phyloP scores from a whole-genome alignment of 1,140 invertebrate species.

The Heliothis virescens region DNA sequence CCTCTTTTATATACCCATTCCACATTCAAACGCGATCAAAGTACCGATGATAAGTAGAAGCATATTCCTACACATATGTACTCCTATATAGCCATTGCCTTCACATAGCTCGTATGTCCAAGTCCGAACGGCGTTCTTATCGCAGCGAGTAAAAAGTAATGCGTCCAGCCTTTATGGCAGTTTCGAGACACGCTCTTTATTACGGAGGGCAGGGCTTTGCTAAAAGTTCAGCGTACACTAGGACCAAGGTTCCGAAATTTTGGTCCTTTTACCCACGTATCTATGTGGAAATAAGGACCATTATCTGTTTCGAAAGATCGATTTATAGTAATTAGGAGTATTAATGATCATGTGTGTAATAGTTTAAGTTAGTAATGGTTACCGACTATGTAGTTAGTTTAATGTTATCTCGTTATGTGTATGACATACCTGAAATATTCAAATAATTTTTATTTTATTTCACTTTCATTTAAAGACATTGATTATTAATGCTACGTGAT shows the following conservation, averaged over 20 bases:
- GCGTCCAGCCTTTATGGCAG: constrained; percentile 83
- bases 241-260: constrained; percentile 11
- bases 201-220: constrained; percentile 67
- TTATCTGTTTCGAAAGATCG: too few species aligned
- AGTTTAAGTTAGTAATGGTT: too few species aligned
- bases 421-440: neutral
- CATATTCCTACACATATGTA: neutral
- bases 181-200: constrained; percentile 84
- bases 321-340: too few species aligned
- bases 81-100: constrained; percentile 18
- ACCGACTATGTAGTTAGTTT: too few species aligned
- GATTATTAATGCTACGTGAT: neutral
- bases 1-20: neutral
- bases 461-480: neutral
- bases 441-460: neutral
- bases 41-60: too few species aligned
- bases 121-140: constrained; percentile 75
- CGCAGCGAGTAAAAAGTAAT: constrained; percentile 84
- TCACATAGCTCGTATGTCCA: constrained; percentile 34
- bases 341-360: too few species aligned
- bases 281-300: too few species aligned
- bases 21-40: too few species aligned
- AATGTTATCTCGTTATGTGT: too few species aligned
- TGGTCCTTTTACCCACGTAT: neutral
- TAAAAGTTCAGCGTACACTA: constrained; percentile 51